A percentile compares a stretch with the other conserved stretches of the same genome.
These are phyloP conservation scores for Sturmia bella DNA, from an alignment of 2,888 invertebrate species.

Conservation along the genomic window DNA sequence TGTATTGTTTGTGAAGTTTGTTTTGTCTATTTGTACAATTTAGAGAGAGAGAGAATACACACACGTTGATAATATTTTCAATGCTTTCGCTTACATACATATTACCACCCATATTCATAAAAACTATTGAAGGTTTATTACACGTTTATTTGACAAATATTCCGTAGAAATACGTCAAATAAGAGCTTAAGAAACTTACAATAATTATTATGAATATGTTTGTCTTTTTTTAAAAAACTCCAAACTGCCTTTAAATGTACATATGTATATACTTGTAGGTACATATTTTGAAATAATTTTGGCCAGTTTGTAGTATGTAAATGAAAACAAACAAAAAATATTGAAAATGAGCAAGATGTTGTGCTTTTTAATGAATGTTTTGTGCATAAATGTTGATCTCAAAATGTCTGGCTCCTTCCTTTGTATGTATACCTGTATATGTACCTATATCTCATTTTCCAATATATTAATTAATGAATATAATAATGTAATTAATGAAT, in stretches of 20 bases:
- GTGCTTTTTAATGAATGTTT: conserved; percentile 5
- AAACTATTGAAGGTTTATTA: no score
- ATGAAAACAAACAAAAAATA: conserved; percentile 1
- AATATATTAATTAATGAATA: conserved; percentile 45
- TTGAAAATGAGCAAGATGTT: conserved; percentile 24
- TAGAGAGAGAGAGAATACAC: conserved; percentile 52
- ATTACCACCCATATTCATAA: no score
- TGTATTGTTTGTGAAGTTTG: conserved; percentile 28
- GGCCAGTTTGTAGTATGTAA: conserved; percentile 6
- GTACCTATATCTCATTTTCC: conserved; percentile 4
- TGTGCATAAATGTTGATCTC: conserved; percentile 36
- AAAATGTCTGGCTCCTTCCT: conserved; percentile 18
- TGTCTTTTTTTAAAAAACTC: not conserved
- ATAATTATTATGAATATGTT: no score
- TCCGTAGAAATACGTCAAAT: no score
- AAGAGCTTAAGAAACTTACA: no score
- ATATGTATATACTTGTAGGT: no score
- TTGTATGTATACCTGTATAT: no score
- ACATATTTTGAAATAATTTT: not conserved
- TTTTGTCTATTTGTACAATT: conserved; percentile 57
- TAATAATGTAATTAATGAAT: conserved; percentile 15
- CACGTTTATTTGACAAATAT: no score
- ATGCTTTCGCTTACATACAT: conserved; percentile 1
- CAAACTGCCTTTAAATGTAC: not conserved
- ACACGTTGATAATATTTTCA: conserved; percentile 25